Base-by-base conservation (phyloP, 2,888 invertebrate species). In the Standfussiana lucernea region DNA sequence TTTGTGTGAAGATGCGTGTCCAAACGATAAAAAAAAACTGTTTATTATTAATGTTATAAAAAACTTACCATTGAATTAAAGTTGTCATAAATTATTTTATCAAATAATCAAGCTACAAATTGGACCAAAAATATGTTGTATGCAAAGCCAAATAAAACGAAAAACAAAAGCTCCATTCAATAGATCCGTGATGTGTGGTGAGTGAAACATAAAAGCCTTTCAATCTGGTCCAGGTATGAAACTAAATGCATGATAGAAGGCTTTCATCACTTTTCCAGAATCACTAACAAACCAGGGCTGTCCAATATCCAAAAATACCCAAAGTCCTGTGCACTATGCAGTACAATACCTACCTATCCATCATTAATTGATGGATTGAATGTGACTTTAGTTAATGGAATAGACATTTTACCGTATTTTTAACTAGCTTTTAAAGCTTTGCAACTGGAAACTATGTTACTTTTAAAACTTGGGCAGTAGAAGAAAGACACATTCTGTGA, bases 1-100 rank as follows among this genome's bases (percentile, higher is more conserved):
- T n/a, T 21, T 4, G 40, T 62, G 61, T 80, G 81, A 73, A 72
- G 81, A 73, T 73, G 50, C 35, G 18, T 61, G 37, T 50, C 32
- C 10, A 59, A 61, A 61, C 18, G 13, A 45, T 53, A 1, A 32
- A 59, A 59, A 59, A 56, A 32, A 59, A 59, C 15, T 32, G 32
- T 18, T 42, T 40, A 35, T 13, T 47, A 61, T 8, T 24, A 28
- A 18, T 11, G 24, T 75, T 61, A 40, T 6, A 13, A 28, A 28
- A 24, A 13, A 76, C 18, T 47, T 2, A 13, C 15, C 15, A 56
- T 56, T 28, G 0, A 28, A 24, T 28, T 42, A n/a, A 4, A 45
- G 35, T 72, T 45, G 37, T 28, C n/a, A 21, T 18, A n/a, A 0
- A 24, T 24, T 37, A 0, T 37, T 45, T 35, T 21, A n/a, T 3